Evolutionary conservation across 2,113 vertebrate species (phyloP).

Genomic region (Brachionichthys hirsutus): DNA sequence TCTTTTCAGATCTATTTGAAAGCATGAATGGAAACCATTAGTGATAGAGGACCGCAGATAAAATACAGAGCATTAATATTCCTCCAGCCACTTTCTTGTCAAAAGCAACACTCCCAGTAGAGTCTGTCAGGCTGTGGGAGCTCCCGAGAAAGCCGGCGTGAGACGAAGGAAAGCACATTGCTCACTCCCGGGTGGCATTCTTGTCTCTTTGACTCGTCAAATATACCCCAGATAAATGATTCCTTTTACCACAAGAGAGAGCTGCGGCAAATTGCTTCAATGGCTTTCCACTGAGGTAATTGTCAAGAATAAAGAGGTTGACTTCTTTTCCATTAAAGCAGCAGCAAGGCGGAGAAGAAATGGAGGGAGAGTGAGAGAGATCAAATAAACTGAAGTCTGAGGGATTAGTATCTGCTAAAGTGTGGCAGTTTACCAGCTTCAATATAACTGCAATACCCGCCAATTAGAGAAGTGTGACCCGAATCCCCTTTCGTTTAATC

Average conservation of each 20-base stretch:
- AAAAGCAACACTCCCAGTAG: constrained; percentile 56
- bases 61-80: constrained; percentile 54
- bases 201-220: constrained; percentile 65
- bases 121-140: constrained; percentile 37
- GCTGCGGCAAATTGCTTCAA: constrained; percentile 70
- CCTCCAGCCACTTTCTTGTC: constrained; percentile 48
- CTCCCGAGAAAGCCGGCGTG: constrained; percentile 24
- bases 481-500: constrained; percentile 28
- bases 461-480: constrained; percentile 48
- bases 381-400: constrained; percentile 16
- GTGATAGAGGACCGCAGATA: constrained; percentile 48
- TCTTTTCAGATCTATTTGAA: constrained; percentile 47
- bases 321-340: constrained; percentile 74
- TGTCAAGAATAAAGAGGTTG: constrained; percentile 67
- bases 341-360: constrained; percentile 51
- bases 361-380: background rate
- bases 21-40: constrained; percentile 64
- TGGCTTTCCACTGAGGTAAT: constrained; percentile 78
- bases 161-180: constrained; percentile 31
- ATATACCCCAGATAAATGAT: constrained; percentile 65
- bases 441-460: constrained; percentile 37
- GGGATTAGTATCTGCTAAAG: constrained; percentile 33
- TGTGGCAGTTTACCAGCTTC: constrained; percentile 41
- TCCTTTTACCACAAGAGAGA: constrained; percentile 65
- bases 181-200: constrained; percentile 67